Base-by-base conservation (phyloP, 1,140 invertebrate genomes). In the Gonioctena quinquepunctata region DNA sequence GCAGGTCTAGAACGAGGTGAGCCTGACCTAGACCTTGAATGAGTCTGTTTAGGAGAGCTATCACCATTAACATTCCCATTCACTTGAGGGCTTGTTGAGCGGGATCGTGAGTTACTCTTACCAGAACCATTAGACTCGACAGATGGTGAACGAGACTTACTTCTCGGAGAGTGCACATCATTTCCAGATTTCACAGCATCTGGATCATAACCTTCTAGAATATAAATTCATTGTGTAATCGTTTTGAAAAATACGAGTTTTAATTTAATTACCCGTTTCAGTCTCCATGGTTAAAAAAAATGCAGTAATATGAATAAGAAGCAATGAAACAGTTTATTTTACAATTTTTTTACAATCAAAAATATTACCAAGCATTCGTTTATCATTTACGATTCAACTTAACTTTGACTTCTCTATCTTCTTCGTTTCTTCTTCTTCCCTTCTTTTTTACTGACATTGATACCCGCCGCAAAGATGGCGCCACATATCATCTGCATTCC, bases 1-100 rank as follows among this genome's bases (percentile, higher is more conserved):
- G 75, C 64, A 21, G 78, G 80, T 62, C 66, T 77, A 21, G 81
- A 84, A 2, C 57, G 78, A 77, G 66, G 72, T 73, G 21, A 83
- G 61, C 78, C 76, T 7, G 82, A 83, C 57, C 73, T 50, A 23
- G 78, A 82, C 66, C 74, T 69, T 28, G 71, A 73, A 61, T 60
- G 50, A 50, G 69, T 68, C 25, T 49, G 6, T 13, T 59, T 27
- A 8, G 50, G 26, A 3, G 59, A 64, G 16, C 26, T 16, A 48
- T 26, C 19, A n/a, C 49, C 25, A 52, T 60, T 28, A 42, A 42
- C 16, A n/a, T n/a, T 42, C 3, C 16, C 33, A n/a, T 2, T 4
- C 19, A 19, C 16, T 60, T 61, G 57, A 23, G 16, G 25, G 27
- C 25, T 60, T 28, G 56, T 21, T 49, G 69, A 66, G 23, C 63